Base-by-base conservation (phyloP, 2,888 invertebrate species). In the Pseudococcus longispinus region DNA sequence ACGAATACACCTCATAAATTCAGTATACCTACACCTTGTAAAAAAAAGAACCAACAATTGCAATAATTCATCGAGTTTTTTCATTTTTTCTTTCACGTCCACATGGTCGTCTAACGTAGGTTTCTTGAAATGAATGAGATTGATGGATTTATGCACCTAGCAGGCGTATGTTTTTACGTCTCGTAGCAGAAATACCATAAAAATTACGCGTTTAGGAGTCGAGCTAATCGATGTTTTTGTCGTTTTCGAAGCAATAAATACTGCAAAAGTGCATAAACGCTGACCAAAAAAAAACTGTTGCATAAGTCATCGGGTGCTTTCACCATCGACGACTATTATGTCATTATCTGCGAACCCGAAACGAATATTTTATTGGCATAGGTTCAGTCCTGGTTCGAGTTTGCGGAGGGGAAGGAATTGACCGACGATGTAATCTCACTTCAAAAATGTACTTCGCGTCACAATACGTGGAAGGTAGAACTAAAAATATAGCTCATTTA, bases 311-410 rank as follows among this genome's bases (percentile, higher is more conserved):
- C 26, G 29, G 23, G 77, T 37, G 29, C 77, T 77, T 77, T 77
- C 77, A 77, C 77, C 32, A 37, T 37, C 77, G 37, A 77, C 37
- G 37, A 77, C 26, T 77, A 77, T 77, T 32, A 77, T 37, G 37
- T 77, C 77, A 77, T 77, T 77, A 77, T 37, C 18, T 77, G 26
- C n/a, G 37, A 77, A 77, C 29, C 37, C 29, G 32, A 37, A 77
- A 77, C 77, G 26, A 37, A 77, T 37, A 77, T 77, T 37, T 77
- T 77, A 77, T 77, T 77, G 77, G 77, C 77, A 77, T 77, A 77
- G 77, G 77, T 77, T 77, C 77, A 77, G 77, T 70, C 6, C 8
- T 5, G 13, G 26, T 26, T 2, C 29, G 15, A 9, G 13, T 29
- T 1, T 2, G 29, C 0, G 11, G 29, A 70, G 29, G 23, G 15